Percentiles rank a stretch among this genome's conserved stretches.
phyloP scores from a whole-genome alignment of 2,888 invertebrate species.

The Tetragnatha montana region DNA sequence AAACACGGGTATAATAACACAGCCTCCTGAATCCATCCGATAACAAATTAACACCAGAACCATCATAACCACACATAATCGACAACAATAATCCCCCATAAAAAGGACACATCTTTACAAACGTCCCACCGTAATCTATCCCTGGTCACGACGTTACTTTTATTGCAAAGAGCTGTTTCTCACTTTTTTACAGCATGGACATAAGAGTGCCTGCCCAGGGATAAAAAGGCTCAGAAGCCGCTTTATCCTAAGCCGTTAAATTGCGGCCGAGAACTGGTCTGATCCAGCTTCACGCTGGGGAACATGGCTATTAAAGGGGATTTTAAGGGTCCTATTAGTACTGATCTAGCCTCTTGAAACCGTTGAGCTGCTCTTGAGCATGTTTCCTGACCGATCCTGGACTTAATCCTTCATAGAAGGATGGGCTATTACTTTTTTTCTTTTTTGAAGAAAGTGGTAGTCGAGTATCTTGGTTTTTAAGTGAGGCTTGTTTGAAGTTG shows the following conservation, averaged over 20 bases:
- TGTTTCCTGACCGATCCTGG: not conserved
- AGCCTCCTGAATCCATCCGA: too few relatives aligned
- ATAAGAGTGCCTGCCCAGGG: not conserved
- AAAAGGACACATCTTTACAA: too few relatives aligned
- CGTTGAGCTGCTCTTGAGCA: not conserved
- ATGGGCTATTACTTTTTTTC: not conserved
- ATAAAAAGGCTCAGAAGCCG: not conserved
- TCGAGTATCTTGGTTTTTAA: not conserved
- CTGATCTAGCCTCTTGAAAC: constrained; percentile 16
- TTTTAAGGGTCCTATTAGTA: constrained; percentile 16
- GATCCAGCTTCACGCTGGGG: not conserved
- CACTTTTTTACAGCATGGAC: not conserved
- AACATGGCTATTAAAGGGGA: constrained; percentile 36
- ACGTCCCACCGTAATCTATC: too few relatives aligned
- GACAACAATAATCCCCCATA: too few relatives aligned
- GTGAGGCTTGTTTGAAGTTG: too few relatives aligned
- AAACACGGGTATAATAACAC: too few relatives aligned
- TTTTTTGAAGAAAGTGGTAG: not conserved
- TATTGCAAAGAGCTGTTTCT: not conserved
- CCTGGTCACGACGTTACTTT: not conserved
- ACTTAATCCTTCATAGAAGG: not conserved
- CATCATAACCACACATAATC: too few relatives aligned
- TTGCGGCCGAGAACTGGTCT: not conserved
- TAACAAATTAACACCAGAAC: too few relatives aligned
- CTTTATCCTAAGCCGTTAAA: constrained; percentile 2